These are phyloP conservation scores for Atrina japonica DNA, from an alignment of 2,888 invertebrate genomes.

Conservation along the genomic window DNA sequence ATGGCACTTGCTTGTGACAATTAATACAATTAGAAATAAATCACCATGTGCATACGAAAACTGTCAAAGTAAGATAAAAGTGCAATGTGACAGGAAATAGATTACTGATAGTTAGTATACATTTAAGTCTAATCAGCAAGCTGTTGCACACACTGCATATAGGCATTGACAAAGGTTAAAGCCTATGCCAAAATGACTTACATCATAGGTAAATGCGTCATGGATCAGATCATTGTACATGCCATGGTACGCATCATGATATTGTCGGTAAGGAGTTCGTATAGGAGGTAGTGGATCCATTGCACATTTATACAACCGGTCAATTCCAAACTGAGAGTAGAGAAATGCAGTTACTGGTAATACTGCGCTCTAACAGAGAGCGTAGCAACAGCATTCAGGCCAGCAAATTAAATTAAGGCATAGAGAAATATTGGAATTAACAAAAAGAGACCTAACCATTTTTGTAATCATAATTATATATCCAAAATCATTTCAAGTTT, in stretches of 20 bases:
- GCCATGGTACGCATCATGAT: slow-evolving; percentile 32
- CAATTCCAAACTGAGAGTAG: slow-evolving; percentile 40
- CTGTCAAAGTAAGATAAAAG: too few species aligned
- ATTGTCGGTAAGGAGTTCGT: slow-evolving; percentile 25
- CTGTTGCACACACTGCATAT: background rate
- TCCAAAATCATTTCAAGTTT: too few species aligned
- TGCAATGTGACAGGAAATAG: too few species aligned
- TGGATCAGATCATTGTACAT: slow-evolving; percentile 6
- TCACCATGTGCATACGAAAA: slow-evolving; percentile 13
- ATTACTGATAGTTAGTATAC: too few species aligned
- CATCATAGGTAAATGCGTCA: slow-evolving; percentile 1
- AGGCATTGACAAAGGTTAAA: background rate
- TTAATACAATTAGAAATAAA: background rate
- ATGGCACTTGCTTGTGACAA: background rate
- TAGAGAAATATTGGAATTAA: too few species aligned
- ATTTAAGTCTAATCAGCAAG: background rate
- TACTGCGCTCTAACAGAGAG: too few species aligned
- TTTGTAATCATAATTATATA: too few species aligned
- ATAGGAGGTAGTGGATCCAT: slow-evolving; percentile 45
- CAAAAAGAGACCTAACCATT: too few species aligned
- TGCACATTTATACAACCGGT: slow-evolving; percentile 45
- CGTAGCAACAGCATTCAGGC: too few species aligned
- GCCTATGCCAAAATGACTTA: slow-evolving; percentile 3
- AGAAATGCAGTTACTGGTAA: too few species aligned
- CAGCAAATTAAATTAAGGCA: too few species aligned